Conservation (phyloP, 1,140 invertebrate species). For the Nilaparvata lugens region DNA sequence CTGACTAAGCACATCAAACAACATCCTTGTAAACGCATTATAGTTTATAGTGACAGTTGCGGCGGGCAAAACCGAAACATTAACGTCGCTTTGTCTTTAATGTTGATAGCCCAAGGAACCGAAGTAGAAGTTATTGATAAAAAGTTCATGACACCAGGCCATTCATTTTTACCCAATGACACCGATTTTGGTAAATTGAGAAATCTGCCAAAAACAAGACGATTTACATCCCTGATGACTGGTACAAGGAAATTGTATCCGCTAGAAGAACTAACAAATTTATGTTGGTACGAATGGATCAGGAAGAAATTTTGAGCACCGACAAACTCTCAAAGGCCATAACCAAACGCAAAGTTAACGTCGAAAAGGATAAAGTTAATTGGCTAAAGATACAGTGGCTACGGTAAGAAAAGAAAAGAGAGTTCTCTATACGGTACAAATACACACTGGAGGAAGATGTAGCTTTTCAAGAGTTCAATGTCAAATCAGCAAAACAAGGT, state of each 20-base stretch:
- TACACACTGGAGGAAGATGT: no score
- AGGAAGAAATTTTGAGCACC: not conserved
- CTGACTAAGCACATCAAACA: conserved; percentile 13
- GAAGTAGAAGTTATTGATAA: conserved; percentile 9
- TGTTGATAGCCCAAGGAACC: conserved; percentile 20
- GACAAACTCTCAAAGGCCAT: not conserved
- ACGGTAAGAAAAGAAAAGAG: no score
- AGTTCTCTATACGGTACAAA: no score
- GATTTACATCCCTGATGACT: conserved; percentile 12
- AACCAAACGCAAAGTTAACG: conserved; percentile 11
- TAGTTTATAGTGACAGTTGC: conserved; percentile 15
- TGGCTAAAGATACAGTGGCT: conserved; percentile 14
- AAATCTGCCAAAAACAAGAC: conserved; percentile 6
- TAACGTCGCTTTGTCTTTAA: conserved; percentile 14
- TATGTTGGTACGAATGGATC: not conserved
- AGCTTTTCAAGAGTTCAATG: no score
- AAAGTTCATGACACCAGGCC: conserved; percentile 13
- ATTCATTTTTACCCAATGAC: conserved; percentile 13
- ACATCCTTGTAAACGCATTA: not conserved
- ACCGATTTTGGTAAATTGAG: conserved; percentile 11
- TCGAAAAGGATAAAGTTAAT: conserved; percentile 6
- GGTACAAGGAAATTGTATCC: conserved; percentile 2
- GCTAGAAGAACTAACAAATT: conserved; percentile 10
- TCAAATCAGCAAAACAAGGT: no score
- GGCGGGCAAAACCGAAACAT: conserved; percentile 17